Base-by-base conservation (phyloP, 37 sponge, comb jelly and placozoan species). In the Ianthella basta region DNA sequence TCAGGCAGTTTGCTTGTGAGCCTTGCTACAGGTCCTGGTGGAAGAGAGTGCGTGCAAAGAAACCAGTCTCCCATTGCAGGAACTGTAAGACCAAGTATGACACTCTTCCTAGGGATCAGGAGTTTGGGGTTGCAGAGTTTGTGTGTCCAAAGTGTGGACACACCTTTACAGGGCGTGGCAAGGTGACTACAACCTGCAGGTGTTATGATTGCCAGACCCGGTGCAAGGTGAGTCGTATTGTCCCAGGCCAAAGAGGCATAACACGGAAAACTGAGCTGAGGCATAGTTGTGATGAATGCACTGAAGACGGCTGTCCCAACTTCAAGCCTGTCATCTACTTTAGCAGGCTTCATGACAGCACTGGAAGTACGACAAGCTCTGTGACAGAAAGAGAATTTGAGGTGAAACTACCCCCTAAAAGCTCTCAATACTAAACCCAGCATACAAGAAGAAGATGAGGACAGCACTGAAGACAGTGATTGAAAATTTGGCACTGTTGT, bases 1-100 rank as follows among this genome's bases (percentile, higher is more conserved):
- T 80, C 4, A 41, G 87, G 41, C 73, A 87, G 73, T 87, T 87
- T 70, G 72, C 60, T 25, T 87, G 87, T 87, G 41, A 25, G 0
- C 50, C 29, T 0, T 87, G 87, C 68, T 20, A 81, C 30, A 44
- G 35, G 30, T 33, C 18, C 10, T 87, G 87, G 87, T 87, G 87
- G 87, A 55, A 54, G 16, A 24, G n/a, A 12, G 82, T 87, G 19
- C 73, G 60, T 16, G 44, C 18, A 3, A 69, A 30, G 23, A 87
- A 87, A 39, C 81, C 73, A 13, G 87, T 87, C 6, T 80, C 87
- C 0, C 53, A 53, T 20, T 87, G 87, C 38, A 79, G 25, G 21
- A 69, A 65, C 20, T 87, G 87, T 33, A 12, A 32, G 16, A 55
- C 50, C n/a, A 79, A 68, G 65, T 87, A 72, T 56, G 87, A 87